Evolutionary conservation across 2,113 vertebrate genomes (phyloP).

Genomic region (Himantopus leucocephalus): DNA sequence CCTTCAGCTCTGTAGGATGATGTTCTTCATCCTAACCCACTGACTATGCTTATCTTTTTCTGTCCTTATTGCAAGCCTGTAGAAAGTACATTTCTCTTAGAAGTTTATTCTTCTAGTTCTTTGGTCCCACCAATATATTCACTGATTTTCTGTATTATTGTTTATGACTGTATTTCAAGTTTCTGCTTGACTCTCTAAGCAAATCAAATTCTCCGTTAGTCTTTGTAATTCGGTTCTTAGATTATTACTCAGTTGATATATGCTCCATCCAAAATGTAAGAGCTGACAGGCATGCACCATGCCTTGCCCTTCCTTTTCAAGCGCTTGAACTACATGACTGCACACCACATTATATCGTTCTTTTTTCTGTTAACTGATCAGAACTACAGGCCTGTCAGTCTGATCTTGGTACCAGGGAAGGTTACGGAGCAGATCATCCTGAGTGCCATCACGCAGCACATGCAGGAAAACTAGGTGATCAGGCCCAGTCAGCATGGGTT

Average conservation of each 20-base stretch:
- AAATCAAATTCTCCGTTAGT: not conserved
- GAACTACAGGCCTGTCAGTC: too few relatives aligned
- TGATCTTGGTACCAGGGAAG: too few relatives aligned
- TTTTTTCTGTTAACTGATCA: not conserved
- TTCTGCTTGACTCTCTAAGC: not conserved
- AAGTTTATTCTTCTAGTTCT: not conserved
- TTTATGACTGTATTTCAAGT: not conserved
- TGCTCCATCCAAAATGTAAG: not conserved
- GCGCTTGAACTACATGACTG: fast-evolving
- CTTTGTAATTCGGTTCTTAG: not conserved
- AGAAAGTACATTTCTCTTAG: not conserved
- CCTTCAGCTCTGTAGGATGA: not conserved
- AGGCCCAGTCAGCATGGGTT: too few relatives aligned
- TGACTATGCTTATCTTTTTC: not conserved
- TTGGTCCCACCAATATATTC: not conserved
- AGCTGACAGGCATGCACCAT: not conserved
- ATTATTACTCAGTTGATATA: not conserved
- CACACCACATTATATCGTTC: not conserved
- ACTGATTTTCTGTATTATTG: not conserved
- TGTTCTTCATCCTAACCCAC: not conserved
- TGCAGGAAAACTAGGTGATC: too few relatives aligned
- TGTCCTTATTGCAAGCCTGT: not conserved
- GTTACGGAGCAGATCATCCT: too few relatives aligned
- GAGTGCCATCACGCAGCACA: too few relatives aligned
- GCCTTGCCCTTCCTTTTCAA: not conserved